Percentiles rank a stretch among this genome's conserved stretches.
Conservation (phyloP, 1,140 invertebrate species). For the Lucilia cuprina region DNA sequence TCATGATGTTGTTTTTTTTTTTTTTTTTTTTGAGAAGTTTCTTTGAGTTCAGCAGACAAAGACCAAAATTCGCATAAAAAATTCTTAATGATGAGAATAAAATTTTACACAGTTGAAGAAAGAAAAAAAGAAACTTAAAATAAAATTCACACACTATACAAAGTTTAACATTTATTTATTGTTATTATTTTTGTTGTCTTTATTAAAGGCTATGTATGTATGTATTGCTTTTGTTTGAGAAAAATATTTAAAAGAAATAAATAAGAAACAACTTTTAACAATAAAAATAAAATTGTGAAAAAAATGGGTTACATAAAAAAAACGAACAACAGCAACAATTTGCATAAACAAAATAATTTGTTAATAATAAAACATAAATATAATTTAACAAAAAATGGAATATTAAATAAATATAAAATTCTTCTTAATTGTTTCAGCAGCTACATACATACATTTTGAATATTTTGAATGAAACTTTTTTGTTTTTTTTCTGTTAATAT, state of each 20-base stretch:
- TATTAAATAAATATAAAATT: not conserved
- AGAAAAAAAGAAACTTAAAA: no score
- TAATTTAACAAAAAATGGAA: not conserved
- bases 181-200: no score
- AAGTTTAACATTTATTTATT: not conserved
- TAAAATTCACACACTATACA: not conserved
- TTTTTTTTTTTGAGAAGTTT: no score
- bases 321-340: not conserved
- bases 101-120: not conserved
- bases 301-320: not conserved
- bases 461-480: not conserved
- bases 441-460: not conserved
- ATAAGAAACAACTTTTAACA: not conserved
- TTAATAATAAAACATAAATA: not conserved
- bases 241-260: not conserved
- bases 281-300: not conserved
- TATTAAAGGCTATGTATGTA: not conserved
- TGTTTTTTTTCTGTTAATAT: not conserved
- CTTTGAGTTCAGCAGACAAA: not conserved
- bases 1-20: not conserved
- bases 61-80: not conserved
- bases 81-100: slow-evolving; percentile 27
- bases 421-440: not conserved
- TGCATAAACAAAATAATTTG: not conserved
- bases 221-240: not conserved